These are phyloP conservation scores for Elaphurus davidianus DNA, from an alignment of 2,113 vertebrate genomes.

Conservation along the genomic window DNA sequence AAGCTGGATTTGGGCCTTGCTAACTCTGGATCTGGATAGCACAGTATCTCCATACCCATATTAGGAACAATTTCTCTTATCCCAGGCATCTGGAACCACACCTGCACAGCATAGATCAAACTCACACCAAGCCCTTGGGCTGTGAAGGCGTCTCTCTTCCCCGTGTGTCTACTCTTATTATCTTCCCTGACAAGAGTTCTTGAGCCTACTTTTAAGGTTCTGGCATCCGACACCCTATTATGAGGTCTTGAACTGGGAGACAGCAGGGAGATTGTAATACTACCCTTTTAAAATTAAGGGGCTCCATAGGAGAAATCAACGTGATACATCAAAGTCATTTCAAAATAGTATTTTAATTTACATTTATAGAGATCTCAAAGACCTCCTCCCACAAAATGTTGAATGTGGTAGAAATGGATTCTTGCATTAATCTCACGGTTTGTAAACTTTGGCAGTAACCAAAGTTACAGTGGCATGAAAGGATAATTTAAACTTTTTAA, in stretches of 20 bases:
- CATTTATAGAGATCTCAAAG: background rate
- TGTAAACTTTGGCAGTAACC: background rate
- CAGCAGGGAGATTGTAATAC: background rate
- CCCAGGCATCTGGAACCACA: background rate
- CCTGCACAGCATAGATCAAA: background rate
- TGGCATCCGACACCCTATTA: background rate
- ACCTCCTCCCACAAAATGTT: background rate
- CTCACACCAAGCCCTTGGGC: background rate
- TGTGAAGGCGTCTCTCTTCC: background rate
- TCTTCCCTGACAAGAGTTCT: background rate
- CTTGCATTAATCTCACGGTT: background rate
- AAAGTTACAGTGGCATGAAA: background rate
- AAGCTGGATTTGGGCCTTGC: background rate
- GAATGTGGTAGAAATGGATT: background rate
- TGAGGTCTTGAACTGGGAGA: background rate
- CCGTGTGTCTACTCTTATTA: background rate
- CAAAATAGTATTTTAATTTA: background rate
- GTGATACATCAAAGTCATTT: background rate
- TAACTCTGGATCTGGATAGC: background rate
- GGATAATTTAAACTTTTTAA: background rate
- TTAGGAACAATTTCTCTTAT: background rate
- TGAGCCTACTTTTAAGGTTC: background rate
- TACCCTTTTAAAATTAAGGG: background rate
- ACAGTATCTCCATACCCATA: background rate
- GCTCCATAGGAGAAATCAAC: background rate